Conservation (phyloP, 64 coral and sea anemone genomes). For the Catalaphyllia jardinei region DNA sequence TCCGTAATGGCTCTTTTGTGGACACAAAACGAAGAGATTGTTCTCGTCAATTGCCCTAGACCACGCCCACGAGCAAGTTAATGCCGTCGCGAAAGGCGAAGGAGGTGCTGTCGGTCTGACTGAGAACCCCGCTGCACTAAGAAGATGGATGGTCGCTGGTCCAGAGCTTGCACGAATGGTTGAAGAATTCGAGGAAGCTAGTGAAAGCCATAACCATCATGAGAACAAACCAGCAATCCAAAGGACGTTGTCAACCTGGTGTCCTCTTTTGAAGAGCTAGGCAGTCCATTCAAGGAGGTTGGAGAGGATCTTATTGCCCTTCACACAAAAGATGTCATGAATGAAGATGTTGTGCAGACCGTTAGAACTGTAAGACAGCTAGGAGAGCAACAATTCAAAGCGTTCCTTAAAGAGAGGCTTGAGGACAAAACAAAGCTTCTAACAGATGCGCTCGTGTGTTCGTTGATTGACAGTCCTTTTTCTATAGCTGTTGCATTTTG, state of each 20-base stretch:
- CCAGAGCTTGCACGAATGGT: conserved; percentile 39
- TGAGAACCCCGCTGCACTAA: conserved; percentile 35
- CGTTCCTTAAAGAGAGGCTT: too few relatives aligned
- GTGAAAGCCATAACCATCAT: conserved; percentile 26
- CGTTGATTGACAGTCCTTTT: too few relatives aligned
- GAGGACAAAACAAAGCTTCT: too few relatives aligned
- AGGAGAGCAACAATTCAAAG: too few relatives aligned
- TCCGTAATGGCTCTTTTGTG: conserved; percentile 35
- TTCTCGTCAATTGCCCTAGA: conserved; percentile 42
- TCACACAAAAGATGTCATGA: conserved; percentile 1
- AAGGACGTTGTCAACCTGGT: conserved; percentile 35
- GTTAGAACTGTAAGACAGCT: too few relatives aligned
- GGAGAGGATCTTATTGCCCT: conserved; percentile 36
- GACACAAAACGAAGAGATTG: conserved; percentile 24
- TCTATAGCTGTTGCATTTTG: too few relatives aligned
- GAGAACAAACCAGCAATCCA: conserved; percentile 31
- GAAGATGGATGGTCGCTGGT: conserved; percentile 52
- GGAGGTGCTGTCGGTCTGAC: conserved; percentile 55
- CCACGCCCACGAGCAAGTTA: conserved; percentile 47
- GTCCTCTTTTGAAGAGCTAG: conserved; percentile 43
- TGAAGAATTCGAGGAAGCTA: conserved; percentile 39
- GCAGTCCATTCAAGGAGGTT: conserved; percentile 33
- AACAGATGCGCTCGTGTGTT: too few relatives aligned
- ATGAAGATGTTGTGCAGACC: too few relatives aligned
- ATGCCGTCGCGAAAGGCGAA: conserved; percentile 48